Percentiles rank a stretch among this genome's conserved stretches.
Evolutionary conservation across 2,113 vertebrate genomes (phyloP).

Genomic region (Corythaixoides concolor): DNA sequence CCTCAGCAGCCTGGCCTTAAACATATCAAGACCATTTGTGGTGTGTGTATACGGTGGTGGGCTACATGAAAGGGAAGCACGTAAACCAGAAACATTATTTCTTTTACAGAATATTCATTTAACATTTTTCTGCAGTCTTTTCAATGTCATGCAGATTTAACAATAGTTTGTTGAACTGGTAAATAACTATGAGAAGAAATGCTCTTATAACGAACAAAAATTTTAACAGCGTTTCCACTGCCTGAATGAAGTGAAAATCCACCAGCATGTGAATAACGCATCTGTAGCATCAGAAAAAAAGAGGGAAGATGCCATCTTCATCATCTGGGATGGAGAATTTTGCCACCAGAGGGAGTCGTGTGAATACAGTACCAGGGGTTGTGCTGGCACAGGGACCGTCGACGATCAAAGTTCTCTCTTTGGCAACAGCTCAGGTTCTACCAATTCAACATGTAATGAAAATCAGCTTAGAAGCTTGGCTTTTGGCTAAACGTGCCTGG

Average conservation of each 20-base stretch:
- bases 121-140: neutral
- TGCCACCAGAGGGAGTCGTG: constrained; percentile 76
- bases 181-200: neutral
- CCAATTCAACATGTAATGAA: neutral
- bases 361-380: constrained; percentile 47
- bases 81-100: neutral
- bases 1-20: neutral
- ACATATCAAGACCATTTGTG: neutral
- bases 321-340: neutral
- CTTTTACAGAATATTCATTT: neutral
- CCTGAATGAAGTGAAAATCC: neutral
- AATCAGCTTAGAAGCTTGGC: neutral
- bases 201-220: neutral
- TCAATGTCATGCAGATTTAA: neutral
- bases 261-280: neutral
- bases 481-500: neutral
- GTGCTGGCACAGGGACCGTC: neutral
- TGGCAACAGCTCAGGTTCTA: neutral
- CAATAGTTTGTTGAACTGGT: neutral
- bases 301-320: neutral
- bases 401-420: neutral
- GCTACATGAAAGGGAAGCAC: rapidly evolving
- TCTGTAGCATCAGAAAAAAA: neutral
- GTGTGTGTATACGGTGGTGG: neutral
- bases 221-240: neutral